Base-by-base conservation (phyloP, 2,888 invertebrate species). In the Desoria tigrina region DNA sequence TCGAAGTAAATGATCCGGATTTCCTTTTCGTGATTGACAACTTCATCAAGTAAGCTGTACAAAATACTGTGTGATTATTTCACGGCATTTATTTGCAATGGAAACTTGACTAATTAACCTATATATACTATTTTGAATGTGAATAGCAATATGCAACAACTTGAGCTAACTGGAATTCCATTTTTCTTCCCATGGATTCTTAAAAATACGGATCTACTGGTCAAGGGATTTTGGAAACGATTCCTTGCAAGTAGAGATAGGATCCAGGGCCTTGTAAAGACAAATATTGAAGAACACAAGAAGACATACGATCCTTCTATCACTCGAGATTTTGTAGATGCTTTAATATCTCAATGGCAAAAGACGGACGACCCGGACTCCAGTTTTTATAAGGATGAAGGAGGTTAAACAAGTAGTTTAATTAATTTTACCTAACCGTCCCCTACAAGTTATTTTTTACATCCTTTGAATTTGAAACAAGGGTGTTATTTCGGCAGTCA, bases 151-250 rank as follows among this genome's bases (percentile, higher is more conserved):
- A 67, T 74, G 64, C 71, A 72, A 57, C 70, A 69, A 50, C 50
- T 67, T n/a, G 71, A 74, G 27, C 54, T 71, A 3, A 69, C 71
- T 2, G 74, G 75, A n/a, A 55, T 73, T 1, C 63, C 68, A 1
- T 73, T 74, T 65, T 76, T 73, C 60, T 76, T 73, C 51, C 72
- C 76, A 4, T 72, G 74, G 73, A 61, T 69, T 18, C 42, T 73
- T 6, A 72, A 66, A 51, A 71, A 73, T 51, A 66, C 72, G 9
- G 71, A 73, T 57, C 56, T 74, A 7, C 64, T 76, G 1, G 61
- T 73, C 6, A 74, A 74, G 66, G 76, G 74, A 7, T 74, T 76
- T 42, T 76, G 76, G 76, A 21, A 71, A 53, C 71, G 61, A 27
- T 74, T 74, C 42, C 27, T 74, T 9, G 39, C 50, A 59, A 69